Evolutionary conservation across 2,888 invertebrate species (phyloP), one percentile per base, ranked within the genome.

Genomic region (Lymantria monacha): DNA sequence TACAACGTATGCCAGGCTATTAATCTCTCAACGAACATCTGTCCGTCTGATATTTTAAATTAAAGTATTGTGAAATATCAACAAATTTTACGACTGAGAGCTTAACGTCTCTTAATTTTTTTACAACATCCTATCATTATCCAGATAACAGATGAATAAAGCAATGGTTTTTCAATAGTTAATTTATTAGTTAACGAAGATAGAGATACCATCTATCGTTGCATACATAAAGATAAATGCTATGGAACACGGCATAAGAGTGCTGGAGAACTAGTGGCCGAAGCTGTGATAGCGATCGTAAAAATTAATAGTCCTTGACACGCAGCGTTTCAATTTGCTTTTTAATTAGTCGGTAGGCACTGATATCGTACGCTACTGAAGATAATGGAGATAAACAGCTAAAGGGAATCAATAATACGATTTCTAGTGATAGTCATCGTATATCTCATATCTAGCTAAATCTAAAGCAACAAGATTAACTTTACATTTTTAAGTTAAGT

Each of bases 271-370:
- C 52, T 59, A 61, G 50, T 62, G 59, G 57, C 60, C 55, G 61
- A 61, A 64, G 65, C 57, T 64, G 69, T 70, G 80, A 84, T 80
- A 79, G 72, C 52, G 74, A 77, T 85, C 86, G 75, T 87, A 83
- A 87, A 87, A 86, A 81, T 80, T 84, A 83, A 85, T 83, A 83
- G 78, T 80, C 74, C 72, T 76, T 80, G 76, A 82, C 83, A 81
- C 74, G 74, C 67, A 68, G 74, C 70, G 72, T 77, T 83, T 85
- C 81, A 82, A 85, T 86, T 84, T 81, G 76, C 76, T 79, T 85
- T 81, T 83, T 84, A 85, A 84, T 85, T 82, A 81, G 79, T 67
- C 55, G 60, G 54, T 48, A 54, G 53, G 49, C 56, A 55, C 47
- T 61, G 62, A 70, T 66, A 71, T 54, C 65, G 62, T 69, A 59